Conservation (phyloP, 2,888 invertebrate species). For the Rutpela maculata region DNA sequence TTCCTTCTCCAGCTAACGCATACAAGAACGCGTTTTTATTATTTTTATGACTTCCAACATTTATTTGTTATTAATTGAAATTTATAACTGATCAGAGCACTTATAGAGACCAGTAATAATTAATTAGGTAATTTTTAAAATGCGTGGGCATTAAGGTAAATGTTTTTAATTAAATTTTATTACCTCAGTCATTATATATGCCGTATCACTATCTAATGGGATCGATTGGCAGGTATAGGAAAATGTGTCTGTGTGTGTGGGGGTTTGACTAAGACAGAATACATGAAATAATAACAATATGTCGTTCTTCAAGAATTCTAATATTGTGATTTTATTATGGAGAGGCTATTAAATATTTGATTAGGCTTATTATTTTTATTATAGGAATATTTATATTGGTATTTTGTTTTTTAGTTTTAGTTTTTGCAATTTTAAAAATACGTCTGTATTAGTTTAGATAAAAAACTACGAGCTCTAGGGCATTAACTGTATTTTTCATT, state of each 20-base stretch:
- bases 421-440: too few species aligned
- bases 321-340: background rate
- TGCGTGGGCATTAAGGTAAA: slow-evolving; percentile 45
- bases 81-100: slow-evolving; percentile 41
- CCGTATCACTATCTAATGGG: slow-evolving; percentile 43
- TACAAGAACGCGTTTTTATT: slow-evolving; percentile 41
- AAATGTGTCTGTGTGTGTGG: slow-evolving; percentile 2
- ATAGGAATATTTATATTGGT: too few species aligned
- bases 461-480: too few species aligned
- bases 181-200: slow-evolving; percentile 44
- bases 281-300: background rate
- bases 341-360: too few species aligned
- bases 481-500: too few species aligned
- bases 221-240: slow-evolving; percentile 43
- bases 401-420: too few species aligned
- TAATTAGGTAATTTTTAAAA: slow-evolving; percentile 47
- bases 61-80: slow-evolving; percentile 49
- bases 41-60: slow-evolving; percentile 46
- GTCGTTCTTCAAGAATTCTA: background rate
- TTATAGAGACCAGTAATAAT: slow-evolving; percentile 40
- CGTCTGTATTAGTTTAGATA: too few species aligned
- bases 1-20: background rate
- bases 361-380: too few species aligned
- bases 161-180: slow-evolving; percentile 53
- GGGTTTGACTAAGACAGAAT: background rate